Evolutionary conservation across 1,140 invertebrate genomes (phyloP), one percentile per base, ranked within the genome.

Genomic region (Leptopilina boulardi): DNA sequence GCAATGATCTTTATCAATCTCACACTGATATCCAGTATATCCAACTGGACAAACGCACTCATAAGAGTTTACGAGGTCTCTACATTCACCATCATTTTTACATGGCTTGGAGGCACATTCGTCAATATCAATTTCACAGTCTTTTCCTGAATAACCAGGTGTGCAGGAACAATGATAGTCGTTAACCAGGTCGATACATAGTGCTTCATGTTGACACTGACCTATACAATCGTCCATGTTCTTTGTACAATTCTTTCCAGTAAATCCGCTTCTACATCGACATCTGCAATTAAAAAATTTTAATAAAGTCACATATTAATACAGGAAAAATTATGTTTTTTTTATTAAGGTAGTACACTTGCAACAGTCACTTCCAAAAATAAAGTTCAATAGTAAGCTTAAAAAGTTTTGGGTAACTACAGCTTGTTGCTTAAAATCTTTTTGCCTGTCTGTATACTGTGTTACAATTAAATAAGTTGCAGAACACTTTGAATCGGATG

Each of bases 151-250:
- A 89, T 94, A 98, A 26, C 97, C 96, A 1, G 94, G 92, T 56
- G 93, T 93, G 89, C 96, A 97, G 54, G 95, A 94, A 87, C 96
- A 97, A 82, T 95, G 93, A 90, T 96, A 98, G 83, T 95, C 95
- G 84, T 96, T 95, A 71, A 96, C 94, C 21, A 95, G 91, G 89
- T 98, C 96, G 77, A 95, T 94, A 90, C 97, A 98, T 1, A 94
- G 95, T 9, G 96, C 97, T 18, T 95, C 96, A 90, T 98, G 95
- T 80, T 94, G 92, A 90, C 97, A 98, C 84, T 97, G 97, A 3
- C 95, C 95, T 9, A 94, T 92, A 90, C 98, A 99, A 87, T 96
- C 96, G 88, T 97, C 94, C 86, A 98, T 97, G 89, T 98, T 97
- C 83, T 95, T 93, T 82, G 96, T 95, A 91, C 97, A 99, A 82